Conservation (phyloP, 1,140 invertebrate species). For the Drosophila triauraria region DNA sequence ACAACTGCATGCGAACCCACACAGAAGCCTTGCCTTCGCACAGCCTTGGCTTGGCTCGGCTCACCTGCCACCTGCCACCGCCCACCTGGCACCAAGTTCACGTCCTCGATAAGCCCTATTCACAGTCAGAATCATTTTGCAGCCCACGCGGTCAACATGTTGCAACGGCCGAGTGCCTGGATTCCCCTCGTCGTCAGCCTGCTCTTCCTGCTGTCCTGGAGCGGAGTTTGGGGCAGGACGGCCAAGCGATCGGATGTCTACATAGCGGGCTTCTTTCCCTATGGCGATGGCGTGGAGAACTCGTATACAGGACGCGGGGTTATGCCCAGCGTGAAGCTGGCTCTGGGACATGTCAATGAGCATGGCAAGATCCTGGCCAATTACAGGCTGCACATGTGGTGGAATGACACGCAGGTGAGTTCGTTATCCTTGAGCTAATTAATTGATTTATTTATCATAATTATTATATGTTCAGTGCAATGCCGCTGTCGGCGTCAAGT, state of each 20-base stretch:
- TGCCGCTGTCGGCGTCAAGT: conserved; percentile 98
- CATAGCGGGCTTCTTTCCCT: conserved; percentile 96
- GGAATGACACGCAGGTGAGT: conserved; percentile 97
- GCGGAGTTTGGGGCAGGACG: conserved; percentile 43
- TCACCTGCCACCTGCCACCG: conserved; percentile 1
- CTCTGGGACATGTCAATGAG: conserved; percentile 96
- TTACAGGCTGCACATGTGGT: conserved; percentile 96
- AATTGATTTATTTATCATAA: too few relatives aligned
- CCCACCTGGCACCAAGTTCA: conserved; percentile 36
- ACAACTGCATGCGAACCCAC: conserved; percentile 31
- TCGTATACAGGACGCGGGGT: conserved; percentile 93
- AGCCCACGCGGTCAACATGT: conserved; percentile 57
- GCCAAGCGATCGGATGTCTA: conserved; percentile 89
- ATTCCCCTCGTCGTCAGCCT: conserved; percentile 9
- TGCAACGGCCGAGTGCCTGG: conserved; percentile 16
- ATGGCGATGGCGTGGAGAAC: conserved; percentile 91
- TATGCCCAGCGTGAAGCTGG: conserved; percentile 96
- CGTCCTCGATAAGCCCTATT: conserved; percentile 30
- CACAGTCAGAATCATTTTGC: conserved; percentile 37
- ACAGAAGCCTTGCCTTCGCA: conserved; percentile 23
- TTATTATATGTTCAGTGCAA: conserved; percentile 89
- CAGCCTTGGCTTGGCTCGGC: conserved; percentile 12
- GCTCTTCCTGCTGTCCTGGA: conserved; percentile 35
- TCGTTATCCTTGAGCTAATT: background rate
- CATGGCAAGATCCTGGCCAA: conserved; percentile 92